phyloP scores from a whole-genome alignment of 2,113 vertebrate genomes.

The Malurus melanocephalus region DNA sequence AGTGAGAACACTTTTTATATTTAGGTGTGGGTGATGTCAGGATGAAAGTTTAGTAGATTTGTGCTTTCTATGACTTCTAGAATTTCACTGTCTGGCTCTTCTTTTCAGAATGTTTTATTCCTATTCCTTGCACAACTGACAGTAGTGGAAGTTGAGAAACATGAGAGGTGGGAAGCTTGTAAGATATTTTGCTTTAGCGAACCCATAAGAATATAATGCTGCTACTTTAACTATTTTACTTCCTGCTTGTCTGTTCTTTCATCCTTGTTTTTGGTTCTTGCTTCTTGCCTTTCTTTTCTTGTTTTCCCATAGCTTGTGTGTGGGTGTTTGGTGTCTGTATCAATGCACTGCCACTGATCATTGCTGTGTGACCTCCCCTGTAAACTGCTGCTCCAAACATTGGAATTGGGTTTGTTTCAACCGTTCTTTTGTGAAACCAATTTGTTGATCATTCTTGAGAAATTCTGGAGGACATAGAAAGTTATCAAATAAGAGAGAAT shows the following conservation, averaged over 20 bases:
- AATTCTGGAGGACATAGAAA: constrained; percentile 17
- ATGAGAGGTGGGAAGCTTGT: constrained; percentile 1
- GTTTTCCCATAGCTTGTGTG: background rate
- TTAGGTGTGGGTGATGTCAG: background rate
- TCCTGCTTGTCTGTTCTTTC: background rate
- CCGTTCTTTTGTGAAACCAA: background rate
- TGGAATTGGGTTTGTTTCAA: background rate
- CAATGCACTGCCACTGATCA: background rate
- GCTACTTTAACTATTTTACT: background rate
- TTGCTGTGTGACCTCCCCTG: background rate
- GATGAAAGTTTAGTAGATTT: background rate
- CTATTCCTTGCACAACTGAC: constrained; percentile 10
- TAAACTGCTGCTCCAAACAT: background rate
- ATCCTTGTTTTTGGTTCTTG: background rate
- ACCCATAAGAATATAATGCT: background rate
- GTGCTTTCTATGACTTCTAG: constrained; percentile 17
- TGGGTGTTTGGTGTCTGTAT: background rate
- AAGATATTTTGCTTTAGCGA: background rate
- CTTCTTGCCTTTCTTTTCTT: background rate
- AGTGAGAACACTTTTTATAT: background rate
- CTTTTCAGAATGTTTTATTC: constrained; percentile 32
- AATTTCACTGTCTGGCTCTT: constrained; percentile 28
- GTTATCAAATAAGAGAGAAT: background rate
- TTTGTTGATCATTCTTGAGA: background rate
- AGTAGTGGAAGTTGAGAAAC: constrained; percentile 13